Evolutionary conservation across 2,113 vertebrate genomes (phyloP), one percentile per base, ranked within the genome.

Genomic region (cat (Felis catus)): DNA sequence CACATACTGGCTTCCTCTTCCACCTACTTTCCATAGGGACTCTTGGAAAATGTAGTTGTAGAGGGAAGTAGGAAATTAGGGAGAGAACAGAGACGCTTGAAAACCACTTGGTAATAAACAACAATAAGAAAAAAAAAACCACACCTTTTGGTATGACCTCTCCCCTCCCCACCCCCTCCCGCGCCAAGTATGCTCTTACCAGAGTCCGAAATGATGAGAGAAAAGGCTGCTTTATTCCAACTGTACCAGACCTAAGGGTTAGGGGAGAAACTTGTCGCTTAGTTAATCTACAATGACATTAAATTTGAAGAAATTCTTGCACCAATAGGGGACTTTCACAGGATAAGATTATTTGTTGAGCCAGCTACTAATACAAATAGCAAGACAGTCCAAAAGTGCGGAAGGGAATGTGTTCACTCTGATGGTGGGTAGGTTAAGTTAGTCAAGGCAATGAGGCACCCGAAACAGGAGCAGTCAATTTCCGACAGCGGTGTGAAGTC

Each of bases 291-390:
- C 36, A 74, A 13, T 51, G 58, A 61, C 51, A 53, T 31, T 81
- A 71, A 53, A 68, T 68, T 80, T 80, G 88, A 91, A 81, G 88
- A 91, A 86, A 91, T 81, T 87, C 58, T n/a, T 82, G 48, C 33
- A n/a, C 76, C 39, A 68, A 27, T 76, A 65, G 33, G 5, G 33
- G 16, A 48, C 55, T 94, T 73, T 80, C 36, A 81, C 18, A 25
- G 29, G 23, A 29, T 58, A 55, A 33, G 66, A 87, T 16, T 41
- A 23, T 48, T 79, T 79, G 71, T 41, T 85, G 71, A 71, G 63
- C 27, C 41, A 68, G 33, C 48, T 89, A 61, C 36, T 65, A 76
- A 89, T 61, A 48, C 66, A 51, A 82, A 68, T 81, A 81, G 53
- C 65, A n/a, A 71, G 41, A 55, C 7, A 70, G 55, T 9, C 29